Conservation (phyloP, 1,140 invertebrate genomes). For the Zophobas atratus region DNA sequence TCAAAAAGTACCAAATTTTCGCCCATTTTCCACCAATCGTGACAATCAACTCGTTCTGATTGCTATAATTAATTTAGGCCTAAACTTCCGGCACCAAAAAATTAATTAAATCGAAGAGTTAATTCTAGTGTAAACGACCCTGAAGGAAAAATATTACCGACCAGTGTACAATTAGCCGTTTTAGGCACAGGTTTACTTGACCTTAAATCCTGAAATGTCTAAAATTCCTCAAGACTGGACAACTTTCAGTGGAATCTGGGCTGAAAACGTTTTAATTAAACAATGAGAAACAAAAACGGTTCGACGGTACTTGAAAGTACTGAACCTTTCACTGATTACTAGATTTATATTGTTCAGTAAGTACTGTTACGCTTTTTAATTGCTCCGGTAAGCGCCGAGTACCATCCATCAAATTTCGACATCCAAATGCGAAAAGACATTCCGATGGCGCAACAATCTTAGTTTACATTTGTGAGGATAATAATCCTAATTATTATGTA, state of each 20-base stretch:
- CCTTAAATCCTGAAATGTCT: slow-evolving; percentile 8
- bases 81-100: no score
- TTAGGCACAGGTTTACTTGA: background rate
- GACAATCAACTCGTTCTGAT: background rate
- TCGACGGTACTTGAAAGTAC: slow-evolving; percentile 8
- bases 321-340: slow-evolving; percentile 8
- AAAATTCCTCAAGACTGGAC: background rate
- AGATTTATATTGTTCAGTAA: slow-evolving; percentile 3
- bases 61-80: no score
- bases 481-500: slow-evolving; percentile 20
- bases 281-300: slow-evolving; percentile 17
- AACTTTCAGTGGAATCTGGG: slow-evolving; percentile 8
- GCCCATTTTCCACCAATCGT: background rate
- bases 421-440: background rate
- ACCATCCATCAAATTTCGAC: background rate
- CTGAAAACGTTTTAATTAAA: slow-evolving; percentile 17
- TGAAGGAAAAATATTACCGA: no score
- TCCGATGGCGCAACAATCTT: background rate
- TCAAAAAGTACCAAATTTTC: no score
- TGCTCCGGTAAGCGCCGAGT: background rate
- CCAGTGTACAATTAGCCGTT: background rate
- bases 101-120: no score
- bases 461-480: slow-evolving; percentile 9
- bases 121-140: no score
- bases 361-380: background rate